Evolutionary conservation across 2,888 invertebrate genomes (phyloP), one percentile per base, ranked within the genome.

Genomic region (Drosophila phalerata): DNA sequence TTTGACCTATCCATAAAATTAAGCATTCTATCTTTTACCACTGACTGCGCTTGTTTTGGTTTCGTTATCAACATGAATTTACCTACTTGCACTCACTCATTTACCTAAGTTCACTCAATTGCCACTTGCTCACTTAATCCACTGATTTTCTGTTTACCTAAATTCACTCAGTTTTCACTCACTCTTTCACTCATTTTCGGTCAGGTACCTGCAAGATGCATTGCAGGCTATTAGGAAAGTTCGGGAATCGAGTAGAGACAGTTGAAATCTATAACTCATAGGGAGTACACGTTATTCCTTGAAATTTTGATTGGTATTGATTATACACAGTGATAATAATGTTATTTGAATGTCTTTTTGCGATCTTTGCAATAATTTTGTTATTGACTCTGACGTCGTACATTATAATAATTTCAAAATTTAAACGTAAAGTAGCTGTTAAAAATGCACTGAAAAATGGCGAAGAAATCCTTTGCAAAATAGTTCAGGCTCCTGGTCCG

Each of bases 401-500:
- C 11, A 40, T 56, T 22, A 5, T 34, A 17, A 69, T 82, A 17
- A 49, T 67, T 30, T 34, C 62, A 0, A 81, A 70, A 19, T 49
- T 61, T 17, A 86, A 72, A 40, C 58, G 64, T 47, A 72, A 65
- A 43, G 75, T 66, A 13, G 30, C 22, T 28, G 56, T 75, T 2
- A 19, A 51, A 42, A 61, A 17, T 17, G 49, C n/a, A 30, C n/a
- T 38, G 8, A 28, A 40, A 1, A 56, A 47, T 37, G 42, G 48
- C 5, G 64, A 66, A 56, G 72, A 55, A 28, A 25, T 28, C 19
- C 49, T 25, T 17, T 17, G 17, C 8, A 52, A 28, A 17, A 63
- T 64, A 3, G 3, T 4, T 6, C 82, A 82, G 32, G 94, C 95
- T 15, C 96, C 96, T 48, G 96, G 96, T 0, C 96, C 96, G 0